Conservation (phyloP, 2,113 vertebrate species). For the Struthio camelus region DNA sequence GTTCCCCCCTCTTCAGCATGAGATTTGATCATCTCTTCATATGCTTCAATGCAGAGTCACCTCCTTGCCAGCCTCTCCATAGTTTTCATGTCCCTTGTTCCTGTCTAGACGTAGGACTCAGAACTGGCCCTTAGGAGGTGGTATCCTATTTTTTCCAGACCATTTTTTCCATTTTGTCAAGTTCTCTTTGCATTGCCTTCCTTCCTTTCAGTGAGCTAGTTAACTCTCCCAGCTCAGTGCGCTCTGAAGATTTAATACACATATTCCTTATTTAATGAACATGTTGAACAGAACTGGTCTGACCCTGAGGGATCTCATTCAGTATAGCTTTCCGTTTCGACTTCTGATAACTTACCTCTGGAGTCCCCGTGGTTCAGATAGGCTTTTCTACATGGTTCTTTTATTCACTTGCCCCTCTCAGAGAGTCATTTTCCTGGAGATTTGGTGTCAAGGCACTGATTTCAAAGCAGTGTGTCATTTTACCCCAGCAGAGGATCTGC, state of each 20-base stretch:
- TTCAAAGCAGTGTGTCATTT: conserved; percentile 55
- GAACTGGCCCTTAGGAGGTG: background rate
- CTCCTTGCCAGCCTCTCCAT: background rate
- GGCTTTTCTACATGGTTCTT: conserved; percentile 8
- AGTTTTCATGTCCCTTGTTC: accelerated
- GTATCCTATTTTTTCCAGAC: background rate
- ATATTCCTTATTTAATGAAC: conserved; percentile 1
- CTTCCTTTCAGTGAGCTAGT: background rate
- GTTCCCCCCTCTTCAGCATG: background rate
- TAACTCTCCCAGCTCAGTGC: background rate
- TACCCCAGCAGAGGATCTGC: background rate
- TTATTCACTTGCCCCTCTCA: conserved; percentile 4
- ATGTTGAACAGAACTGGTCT: accelerated
- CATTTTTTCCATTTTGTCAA: background rate
- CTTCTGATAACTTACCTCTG: conserved; percentile 10
- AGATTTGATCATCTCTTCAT: background rate
- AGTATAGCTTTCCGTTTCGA: conserved; percentile 6
- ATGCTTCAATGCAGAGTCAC: background rate
- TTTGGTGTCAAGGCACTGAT: background rate
- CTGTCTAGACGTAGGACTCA: background rate
- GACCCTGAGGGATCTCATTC: background rate
- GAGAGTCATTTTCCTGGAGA: background rate
- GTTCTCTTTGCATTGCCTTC: background rate
- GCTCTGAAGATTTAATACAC: background rate
- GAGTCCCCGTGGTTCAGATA: background rate